Conservation (phyloP, 2,888 invertebrate genomes). For the Morpho achilles region DNA sequence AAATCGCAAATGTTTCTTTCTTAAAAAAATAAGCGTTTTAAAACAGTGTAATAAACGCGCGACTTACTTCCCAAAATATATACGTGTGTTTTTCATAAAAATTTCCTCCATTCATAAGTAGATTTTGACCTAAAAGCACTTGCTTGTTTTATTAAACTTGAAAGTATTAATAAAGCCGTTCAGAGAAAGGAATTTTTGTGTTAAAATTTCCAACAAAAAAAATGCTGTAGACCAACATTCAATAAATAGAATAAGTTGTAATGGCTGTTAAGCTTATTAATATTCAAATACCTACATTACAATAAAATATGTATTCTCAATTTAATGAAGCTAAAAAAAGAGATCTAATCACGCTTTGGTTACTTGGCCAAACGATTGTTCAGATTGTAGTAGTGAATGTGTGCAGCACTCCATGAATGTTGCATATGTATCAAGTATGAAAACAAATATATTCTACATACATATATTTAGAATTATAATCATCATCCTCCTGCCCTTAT, state of each 20-base stretch:
- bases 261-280: neutral
- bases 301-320: neutral
- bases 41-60: neutral
- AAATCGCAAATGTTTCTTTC: too few species aligned
- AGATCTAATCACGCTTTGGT: too few species aligned
- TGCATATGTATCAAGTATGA: too few species aligned
- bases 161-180: slow-evolving; percentile 22
- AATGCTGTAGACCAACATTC: slow-evolving; percentile 12
- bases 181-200: slow-evolving; percentile 16
- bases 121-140: slow-evolving; percentile 16
- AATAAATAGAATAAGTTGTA: neutral
- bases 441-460: too few species aligned
- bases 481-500: too few species aligned
- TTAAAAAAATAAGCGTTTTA: too few species aligned
- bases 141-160: slow-evolving; percentile 20
- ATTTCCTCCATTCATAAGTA: slow-evolving; percentile 3
- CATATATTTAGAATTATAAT: too few species aligned
- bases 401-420: too few species aligned
- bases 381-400: too few species aligned
- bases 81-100: slow-evolving; percentile 3
- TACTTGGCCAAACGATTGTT: too few species aligned
- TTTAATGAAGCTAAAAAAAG: neutral
- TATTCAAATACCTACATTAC: neutral
- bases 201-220: slow-evolving; percentile 11
- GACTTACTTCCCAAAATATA: neutral